Percentiles rank a stretch among this genome's conserved stretches.
Evolutionary conservation across 1,140 invertebrate genomes (phyloP).

Genomic region (Procambarus clarkii): DNA sequence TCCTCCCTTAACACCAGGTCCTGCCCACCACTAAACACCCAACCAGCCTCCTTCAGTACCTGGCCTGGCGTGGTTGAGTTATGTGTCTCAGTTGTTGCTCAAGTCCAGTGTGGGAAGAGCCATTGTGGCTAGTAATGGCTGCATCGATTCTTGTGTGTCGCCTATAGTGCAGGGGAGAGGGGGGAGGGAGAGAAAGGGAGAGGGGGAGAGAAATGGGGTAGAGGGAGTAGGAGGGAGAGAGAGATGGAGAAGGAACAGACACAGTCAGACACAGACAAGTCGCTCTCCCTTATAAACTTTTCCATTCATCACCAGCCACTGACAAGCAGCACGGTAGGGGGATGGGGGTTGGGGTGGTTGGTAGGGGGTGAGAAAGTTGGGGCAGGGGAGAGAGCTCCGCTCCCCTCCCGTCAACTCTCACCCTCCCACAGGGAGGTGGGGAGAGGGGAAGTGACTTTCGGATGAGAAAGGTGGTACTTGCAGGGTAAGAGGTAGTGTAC

Average conservation of each 20-base stretch:
- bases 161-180: not conserved
- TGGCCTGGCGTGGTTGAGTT: not conserved
- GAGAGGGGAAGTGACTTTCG: too few relatives aligned
- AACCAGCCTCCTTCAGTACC: too few relatives aligned
- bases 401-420: too few relatives aligned
- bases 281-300: not conserved
- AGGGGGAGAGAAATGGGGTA: not conserved
- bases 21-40: too few relatives aligned
- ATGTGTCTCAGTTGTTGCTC: not conserved
- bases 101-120: not conserved
- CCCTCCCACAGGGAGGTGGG: too few relatives aligned
- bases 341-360: not conserved
- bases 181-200: not conserved
- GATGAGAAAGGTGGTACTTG: too few relatives aligned
- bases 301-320: not conserved
- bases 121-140: not conserved
- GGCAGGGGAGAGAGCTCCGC: too few relatives aligned
- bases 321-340: not conserved
- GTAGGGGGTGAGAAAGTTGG: not conserved
- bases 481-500: too few relatives aligned
- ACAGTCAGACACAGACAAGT: too few relatives aligned
- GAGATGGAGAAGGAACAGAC: not conserved
- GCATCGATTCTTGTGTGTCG: constrained; percentile 1
- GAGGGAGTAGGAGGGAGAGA: not conserved
- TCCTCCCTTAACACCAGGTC: too few relatives aligned